A percentile compares a stretch with the other conserved stretches of the same genome.
Conservation (phyloP, 1,140 invertebrate genomes). For the Panulirus ornatus region DNA sequence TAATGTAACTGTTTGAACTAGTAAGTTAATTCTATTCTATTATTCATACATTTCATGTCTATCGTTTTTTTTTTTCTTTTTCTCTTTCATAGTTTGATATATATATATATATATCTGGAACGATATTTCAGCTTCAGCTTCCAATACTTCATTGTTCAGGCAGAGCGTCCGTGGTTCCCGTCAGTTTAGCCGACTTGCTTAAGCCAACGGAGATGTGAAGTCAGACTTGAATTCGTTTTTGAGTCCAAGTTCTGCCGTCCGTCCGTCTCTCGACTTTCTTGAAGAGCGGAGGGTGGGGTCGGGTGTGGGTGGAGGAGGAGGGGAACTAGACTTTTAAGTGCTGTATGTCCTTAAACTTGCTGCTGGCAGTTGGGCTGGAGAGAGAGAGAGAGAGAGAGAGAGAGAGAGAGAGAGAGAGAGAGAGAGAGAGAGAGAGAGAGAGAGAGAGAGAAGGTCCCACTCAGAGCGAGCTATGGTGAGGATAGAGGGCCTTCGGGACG, state of each 20-base stretch:
- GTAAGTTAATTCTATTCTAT: no score
- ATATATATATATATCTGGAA: no score
- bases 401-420: not conserved
- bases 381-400: not conserved
- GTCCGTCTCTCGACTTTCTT: constrained; percentile 4
- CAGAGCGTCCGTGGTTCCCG: no score
- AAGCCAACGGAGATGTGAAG: not conserved
- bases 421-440: not conserved
- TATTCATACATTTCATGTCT: no score
- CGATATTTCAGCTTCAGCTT: no score
- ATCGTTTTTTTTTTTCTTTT: no score
- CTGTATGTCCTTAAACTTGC: not conserved
- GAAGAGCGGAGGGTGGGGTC: no score
- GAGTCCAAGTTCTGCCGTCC: not conserved
- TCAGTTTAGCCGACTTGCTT: not conserved
- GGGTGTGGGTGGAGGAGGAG: no score
- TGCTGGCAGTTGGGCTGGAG: not conserved
- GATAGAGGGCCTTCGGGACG: no score
- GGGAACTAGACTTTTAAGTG: not conserved
- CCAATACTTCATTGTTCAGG: not conserved
- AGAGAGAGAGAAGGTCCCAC: no score
- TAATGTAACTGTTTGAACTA: no score
- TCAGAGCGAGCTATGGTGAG: not conserved
- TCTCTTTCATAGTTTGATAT: no score
- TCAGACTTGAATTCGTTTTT: not conserved